Percentiles rank a stretch among this genome's conserved stretches.
phyloP scores from a whole-genome alignment of 2,113 vertebrate genomes.

The Burhinus bistriatus region DNA sequence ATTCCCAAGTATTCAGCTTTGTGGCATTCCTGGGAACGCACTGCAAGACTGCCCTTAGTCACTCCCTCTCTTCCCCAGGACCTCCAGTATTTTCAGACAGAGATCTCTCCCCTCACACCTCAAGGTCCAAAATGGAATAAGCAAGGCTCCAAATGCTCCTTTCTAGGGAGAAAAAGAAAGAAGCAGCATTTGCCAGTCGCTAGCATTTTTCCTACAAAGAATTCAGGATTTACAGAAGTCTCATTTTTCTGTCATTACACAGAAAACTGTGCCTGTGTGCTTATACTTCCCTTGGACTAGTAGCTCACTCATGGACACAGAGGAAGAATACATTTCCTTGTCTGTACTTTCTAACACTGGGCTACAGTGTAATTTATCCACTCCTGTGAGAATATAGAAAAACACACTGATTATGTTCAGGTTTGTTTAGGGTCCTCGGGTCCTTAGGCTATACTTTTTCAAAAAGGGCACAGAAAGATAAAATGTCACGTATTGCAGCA shows the following conservation, averaged over 20 bases:
- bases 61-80: not conserved
- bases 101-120: not conserved
- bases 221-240: not conserved
- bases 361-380: not conserved
- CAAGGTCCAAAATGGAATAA: not conserved
- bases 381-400: not conserved
- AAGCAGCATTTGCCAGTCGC: not conserved
- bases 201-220: not conserved
- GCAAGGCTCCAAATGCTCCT: not conserved
- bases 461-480: not conserved
- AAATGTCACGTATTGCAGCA: not conserved
- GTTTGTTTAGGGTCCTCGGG: not conserved
- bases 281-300: not conserved
- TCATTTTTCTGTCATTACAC: not conserved
- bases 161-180: not conserved
- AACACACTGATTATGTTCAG: not conserved
- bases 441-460: not conserved
- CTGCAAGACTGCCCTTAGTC: not conserved
- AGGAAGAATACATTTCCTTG: not conserved
- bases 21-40: not conserved
- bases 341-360: not conserved
- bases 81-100: not conserved
- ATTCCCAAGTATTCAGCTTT: not conserved
- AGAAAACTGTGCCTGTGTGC: not conserved
- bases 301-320: not conserved